Base-by-base conservation (phyloP, 2,113 vertebrate genomes). In the Circaetus gallicus region DNA sequence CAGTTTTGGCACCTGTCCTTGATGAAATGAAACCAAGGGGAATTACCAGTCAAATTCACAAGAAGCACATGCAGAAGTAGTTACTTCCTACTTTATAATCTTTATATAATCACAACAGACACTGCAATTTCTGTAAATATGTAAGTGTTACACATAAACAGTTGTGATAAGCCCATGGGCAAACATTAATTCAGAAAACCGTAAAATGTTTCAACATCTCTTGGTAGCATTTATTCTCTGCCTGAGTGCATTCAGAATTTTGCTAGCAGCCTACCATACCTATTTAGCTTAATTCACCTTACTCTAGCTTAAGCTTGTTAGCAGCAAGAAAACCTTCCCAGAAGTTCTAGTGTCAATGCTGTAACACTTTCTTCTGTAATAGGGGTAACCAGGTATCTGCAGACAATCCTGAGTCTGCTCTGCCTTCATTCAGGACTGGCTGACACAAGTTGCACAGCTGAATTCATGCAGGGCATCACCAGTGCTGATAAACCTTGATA, bases 401-500 rank as follows among this genome's bases (percentile, higher is more conserved):
- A 78, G n/a, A 36, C n/a, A 67, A 74, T 18, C 22, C 62, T 2
- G 13, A 79, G 32, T 31, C 53, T 32, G 36, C 29, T 62, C 22
- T 52, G 36, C 34, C 14, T 66, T 89, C 45, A 17, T 31, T 73
- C 0, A 2, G 43, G 69, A 61, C 49, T 38, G 12, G 28, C 8
- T 78, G 55, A 58, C 36, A 61, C 16, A 59, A 40, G 38, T 1
- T 42, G 38, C 38, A 69, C 34, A 66, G 36, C 49, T 70, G 24
- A 62, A 74, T 29, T 36, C 0, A 0, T 14, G 47, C 25, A 89
- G 25, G 22, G 9, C 42, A 78, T 24, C 32, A 29, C 6, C 16
- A 5, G 28, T 16, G 24, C 34, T 40, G 26, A 65, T 26, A 78
- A 92, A 86, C 8, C 45, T 49, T 0, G 0, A 0, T 10, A 84